A percentile compares a stretch with the other conserved stretches of the same genome.
These are phyloP conservation scores for Acrocephalus arundinaceus DNA, from an alignment of 2,113 vertebrate species.

Conservation along the genomic window DNA sequence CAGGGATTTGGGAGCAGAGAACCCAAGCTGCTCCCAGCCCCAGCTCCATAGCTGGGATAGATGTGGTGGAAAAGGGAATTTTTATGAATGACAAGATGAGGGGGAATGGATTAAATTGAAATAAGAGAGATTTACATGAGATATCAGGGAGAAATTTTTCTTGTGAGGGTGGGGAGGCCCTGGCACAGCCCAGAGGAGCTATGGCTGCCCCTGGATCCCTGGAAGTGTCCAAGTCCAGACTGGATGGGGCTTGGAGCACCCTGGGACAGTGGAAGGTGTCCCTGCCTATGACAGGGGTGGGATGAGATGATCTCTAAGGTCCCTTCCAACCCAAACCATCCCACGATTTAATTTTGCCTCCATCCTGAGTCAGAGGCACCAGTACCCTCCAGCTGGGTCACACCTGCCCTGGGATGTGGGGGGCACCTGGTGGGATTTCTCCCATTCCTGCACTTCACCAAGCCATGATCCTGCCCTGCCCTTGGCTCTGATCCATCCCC, in stretches of 20 bases:
- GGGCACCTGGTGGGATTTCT: background rate
- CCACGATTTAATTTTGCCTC: background rate
- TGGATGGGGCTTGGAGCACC: rapidly evolving
- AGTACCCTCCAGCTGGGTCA: background rate
- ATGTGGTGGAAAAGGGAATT: background rate
- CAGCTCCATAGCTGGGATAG: background rate
- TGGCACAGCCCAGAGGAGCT: background rate
- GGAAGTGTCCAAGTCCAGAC: rapidly evolving
- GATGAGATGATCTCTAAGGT: rapidly evolving
- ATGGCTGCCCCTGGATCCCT: background rate
- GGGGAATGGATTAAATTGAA: background rate
- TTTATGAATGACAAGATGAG: background rate
- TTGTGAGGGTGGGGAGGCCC: rapidly evolving
- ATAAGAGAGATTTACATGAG: background rate
- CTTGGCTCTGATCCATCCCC: background rate
- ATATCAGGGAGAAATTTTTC: too few species aligned
- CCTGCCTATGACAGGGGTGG: background rate
- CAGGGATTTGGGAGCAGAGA: background rate
- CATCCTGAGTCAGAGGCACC: background rate
- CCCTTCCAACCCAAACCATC: background rate
- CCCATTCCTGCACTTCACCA: background rate
- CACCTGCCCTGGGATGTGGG: background rate
- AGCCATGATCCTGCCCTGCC: background rate
- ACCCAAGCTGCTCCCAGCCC: background rate
- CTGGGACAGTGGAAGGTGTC: background rate